A percentile compares a stretch with the other conserved stretches of the same genome.
Conservation (phyloP, 2,113 vertebrate species). For the Isurus oxyrinchus region DNA sequence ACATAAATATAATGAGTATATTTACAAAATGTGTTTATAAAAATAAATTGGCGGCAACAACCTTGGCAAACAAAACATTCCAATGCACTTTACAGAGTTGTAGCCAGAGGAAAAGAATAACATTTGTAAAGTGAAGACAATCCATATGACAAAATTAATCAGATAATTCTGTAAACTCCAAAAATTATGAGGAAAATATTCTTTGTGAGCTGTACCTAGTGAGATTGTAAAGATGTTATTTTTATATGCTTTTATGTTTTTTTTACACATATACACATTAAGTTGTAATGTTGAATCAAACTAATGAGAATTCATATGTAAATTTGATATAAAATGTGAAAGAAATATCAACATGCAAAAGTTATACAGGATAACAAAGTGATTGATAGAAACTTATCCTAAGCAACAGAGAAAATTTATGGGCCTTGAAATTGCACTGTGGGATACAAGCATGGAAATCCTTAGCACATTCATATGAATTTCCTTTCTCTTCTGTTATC, state of each 20-base stretch:
- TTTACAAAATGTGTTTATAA: background rate
- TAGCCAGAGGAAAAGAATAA: background rate
- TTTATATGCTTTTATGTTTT: background rate
- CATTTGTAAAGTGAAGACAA: background rate
- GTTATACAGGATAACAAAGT: background rate
- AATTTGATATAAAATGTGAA: slow-evolving; percentile 6
- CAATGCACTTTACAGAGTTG: background rate
- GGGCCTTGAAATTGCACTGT: slow-evolving; percentile 32
- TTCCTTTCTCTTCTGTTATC: slow-evolving; percentile 1
- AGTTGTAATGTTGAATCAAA: background rate
- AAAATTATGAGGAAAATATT: background rate
- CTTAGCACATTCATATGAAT: slow-evolving; percentile 3
- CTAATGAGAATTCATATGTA: background rate
- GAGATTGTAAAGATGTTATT: background rate
- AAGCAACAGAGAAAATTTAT: slow-evolving; percentile 26
- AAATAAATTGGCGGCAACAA: background rate
- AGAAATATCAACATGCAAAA: background rate
- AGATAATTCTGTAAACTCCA: background rate
- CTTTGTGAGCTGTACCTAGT: background rate
- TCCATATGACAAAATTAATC: background rate
- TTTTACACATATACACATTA: background rate
- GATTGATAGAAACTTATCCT: slow-evolving; percentile 24
- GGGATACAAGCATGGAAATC: slow-evolving; percentile 14
- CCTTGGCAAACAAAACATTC: background rate
- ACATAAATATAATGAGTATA: background rate